Evolutionary conservation across 1,140 invertebrate species (phyloP).

Genomic region (Heliconius melpomene): DNA sequence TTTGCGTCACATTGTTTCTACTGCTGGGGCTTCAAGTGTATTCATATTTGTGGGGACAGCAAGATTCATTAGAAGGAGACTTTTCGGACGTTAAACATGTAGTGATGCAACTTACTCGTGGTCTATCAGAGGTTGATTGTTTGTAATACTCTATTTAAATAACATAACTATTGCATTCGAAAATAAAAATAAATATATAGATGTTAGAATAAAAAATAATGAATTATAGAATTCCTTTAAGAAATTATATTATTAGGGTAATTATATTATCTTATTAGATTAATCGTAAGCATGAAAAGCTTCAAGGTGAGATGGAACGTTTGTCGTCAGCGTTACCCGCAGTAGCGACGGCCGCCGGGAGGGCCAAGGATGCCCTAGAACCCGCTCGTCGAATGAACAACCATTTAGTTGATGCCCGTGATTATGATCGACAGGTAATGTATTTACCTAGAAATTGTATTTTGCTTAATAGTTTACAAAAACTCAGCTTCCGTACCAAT

Average conservation of each 20-base stretch:
- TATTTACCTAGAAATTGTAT: background rate
- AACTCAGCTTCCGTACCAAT: no score
- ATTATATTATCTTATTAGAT: slow-evolving; percentile 48
- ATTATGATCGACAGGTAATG: slow-evolving; percentile 69
- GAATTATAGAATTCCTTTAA: no score
- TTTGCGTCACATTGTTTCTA: slow-evolving; percentile 54
- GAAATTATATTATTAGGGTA: background rate
- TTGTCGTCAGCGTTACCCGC: slow-evolving; percentile 60
- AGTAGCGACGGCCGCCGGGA: slow-evolving; percentile 59
- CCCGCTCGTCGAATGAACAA: slow-evolving; percentile 40
- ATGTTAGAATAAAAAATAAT: no score
- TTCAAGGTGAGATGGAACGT: slow-evolving; percentile 65
- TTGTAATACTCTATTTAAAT: background rate
- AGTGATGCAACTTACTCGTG: slow-evolving; percentile 63
- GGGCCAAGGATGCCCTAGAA: slow-evolving; percentile 61
- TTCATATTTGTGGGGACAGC: slow-evolving; percentile 54
- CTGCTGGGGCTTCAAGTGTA: slow-evolving; percentile 64
- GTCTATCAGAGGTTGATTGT: slow-evolving; percentile 53
- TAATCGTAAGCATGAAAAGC: slow-evolving; percentile 66
- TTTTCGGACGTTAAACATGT: slow-evolving; percentile 66
- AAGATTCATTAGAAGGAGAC: slow-evolving; percentile 57
- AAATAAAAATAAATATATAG: no score
- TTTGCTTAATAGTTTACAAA: no score
- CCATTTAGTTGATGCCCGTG: slow-evolving; percentile 46
- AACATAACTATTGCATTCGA: background rate